A percentile compares a stretch with the other conserved stretches of the same genome.
Evolutionary conservation across 2,888 invertebrate genomes (phyloP).

Genomic region (Tetragonula carbonaria): DNA sequence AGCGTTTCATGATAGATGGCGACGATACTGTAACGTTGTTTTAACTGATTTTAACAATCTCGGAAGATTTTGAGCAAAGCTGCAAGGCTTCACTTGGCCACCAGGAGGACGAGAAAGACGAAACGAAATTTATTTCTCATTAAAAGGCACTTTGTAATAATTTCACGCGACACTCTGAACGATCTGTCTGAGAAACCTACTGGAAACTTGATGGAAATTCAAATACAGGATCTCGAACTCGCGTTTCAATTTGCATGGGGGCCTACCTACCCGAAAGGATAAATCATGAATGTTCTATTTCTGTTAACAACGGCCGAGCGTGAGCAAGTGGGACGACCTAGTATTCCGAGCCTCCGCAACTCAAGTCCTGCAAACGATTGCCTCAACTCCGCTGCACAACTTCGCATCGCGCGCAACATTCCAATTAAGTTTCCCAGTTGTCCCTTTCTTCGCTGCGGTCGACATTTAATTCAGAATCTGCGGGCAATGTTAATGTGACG

Average conservation of each 20-base stretch:
- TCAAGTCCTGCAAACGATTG: constrained; percentile 35
- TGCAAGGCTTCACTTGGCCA: too few species aligned
- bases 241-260: constrained; percentile 34
- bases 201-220: constrained; percentile 19
- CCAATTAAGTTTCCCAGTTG: constrained; percentile 32
- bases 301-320: constrained; percentile 44
- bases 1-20: too few species aligned
- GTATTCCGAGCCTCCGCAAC: neutral
- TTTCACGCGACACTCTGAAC: neutral
- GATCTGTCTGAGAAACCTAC: neutral
- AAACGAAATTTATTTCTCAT: constrained; percentile 1
- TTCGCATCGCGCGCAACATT: constrained; percentile 34
- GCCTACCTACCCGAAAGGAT: constrained; percentile 36
- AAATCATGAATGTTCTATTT: constrained; percentile 50
- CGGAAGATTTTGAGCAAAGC: neutral
- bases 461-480: neutral
- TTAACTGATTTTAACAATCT: too few species aligned
- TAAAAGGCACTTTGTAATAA: neutral
- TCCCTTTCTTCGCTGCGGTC: neutral
- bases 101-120: too few species aligned
- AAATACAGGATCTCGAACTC: constrained; percentile 12
- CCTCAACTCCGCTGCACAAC: constrained; percentile 27
- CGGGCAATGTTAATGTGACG: neutral
- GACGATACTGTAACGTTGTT: too few species aligned
- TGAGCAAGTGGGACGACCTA: constrained; percentile 44